Conservation (phyloP, 2,888 invertebrate genomes). For the Notodromas monacha region DNA sequence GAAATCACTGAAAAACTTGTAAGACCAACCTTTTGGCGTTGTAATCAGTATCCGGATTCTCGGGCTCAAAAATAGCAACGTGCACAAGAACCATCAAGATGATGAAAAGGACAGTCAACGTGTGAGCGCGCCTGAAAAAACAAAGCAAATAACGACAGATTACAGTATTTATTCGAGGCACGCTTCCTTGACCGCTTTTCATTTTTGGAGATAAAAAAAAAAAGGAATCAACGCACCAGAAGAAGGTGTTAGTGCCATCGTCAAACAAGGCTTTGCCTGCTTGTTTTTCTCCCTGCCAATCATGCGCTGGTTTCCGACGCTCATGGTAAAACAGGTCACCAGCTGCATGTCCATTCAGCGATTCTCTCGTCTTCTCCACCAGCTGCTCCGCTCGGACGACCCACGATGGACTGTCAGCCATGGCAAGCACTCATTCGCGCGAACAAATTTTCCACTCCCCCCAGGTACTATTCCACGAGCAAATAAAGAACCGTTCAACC, state of each 20-base stretch:
- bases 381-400: too few species aligned
- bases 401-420: too few species aligned
- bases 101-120: conserved; percentile 19
- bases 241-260: conserved; percentile 21
- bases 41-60: conserved; percentile 16
- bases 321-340: too few species aligned
- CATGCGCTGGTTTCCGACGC: too few species aligned
- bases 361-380: too few species aligned
- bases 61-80: conserved; percentile 19
- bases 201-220: conserved; percentile 8
- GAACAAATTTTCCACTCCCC: too few species aligned
- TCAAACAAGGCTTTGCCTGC: conserved; percentile 15
- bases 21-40: conserved; percentile 19
- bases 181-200: background rate
- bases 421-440: too few species aligned
- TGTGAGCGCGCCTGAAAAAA: conserved; percentile 20
- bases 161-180: conserved; percentile 2
- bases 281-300: conserved; percentile 16
- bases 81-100: conserved; percentile 19
- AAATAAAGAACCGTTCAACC: too few species aligned
- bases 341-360: too few species aligned
- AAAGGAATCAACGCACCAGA: conserved; percentile 16
- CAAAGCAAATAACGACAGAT: conserved; percentile 7
- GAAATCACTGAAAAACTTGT: too few species aligned
- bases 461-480: too few species aligned